Percentiles rank a stretch among this genome's conserved stretches.
phyloP scores from a whole-genome alignment of 2,113 vertebrate species.

The Syrmaticus mikado region DNA sequence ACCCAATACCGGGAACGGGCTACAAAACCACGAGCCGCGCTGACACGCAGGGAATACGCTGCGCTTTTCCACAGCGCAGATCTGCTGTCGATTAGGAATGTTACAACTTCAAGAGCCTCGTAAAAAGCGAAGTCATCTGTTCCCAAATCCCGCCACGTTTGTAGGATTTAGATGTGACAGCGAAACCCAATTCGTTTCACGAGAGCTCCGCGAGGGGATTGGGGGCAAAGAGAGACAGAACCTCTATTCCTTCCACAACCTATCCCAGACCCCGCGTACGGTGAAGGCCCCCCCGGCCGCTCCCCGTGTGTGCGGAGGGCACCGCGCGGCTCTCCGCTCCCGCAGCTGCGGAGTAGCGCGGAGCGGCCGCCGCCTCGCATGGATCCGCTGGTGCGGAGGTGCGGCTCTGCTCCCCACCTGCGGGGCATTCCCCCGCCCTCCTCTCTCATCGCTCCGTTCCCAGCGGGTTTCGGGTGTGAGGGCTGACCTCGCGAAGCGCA shows the following conservation, averaged over 20 bases:
- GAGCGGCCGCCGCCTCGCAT: not conserved
- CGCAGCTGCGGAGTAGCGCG: not conserved
- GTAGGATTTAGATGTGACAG: not conserved
- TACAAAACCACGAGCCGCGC: constrained; percentile 16
- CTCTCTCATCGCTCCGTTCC: not conserved
- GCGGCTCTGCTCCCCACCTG: not conserved
- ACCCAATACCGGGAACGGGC: constrained; percentile 6
- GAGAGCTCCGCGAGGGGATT: not conserved
- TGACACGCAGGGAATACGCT: constrained; percentile 22
- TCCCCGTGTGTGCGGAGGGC: not conserved
- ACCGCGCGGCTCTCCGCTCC: not conserved
- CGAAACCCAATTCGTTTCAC: constrained; percentile 3
- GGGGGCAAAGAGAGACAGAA: not conserved
- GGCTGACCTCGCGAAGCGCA: not conserved
- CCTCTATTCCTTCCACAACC: not conserved
- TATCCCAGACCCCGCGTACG: not conserved
- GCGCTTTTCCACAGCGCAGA: constrained; percentile 18
- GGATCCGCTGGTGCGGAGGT: not conserved
- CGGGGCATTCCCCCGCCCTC: not conserved
- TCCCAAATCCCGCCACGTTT: not conserved
- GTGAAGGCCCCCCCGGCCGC: not conserved
- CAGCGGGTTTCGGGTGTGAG: not conserved
- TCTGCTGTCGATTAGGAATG: constrained; percentile 63
- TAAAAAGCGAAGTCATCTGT: constrained; percentile 40
- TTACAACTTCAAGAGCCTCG: constrained; percentile 46